phyloP scores from a whole-genome alignment of 2,113 vertebrate genomes.

The Pollimyrus isidori region DNA sequence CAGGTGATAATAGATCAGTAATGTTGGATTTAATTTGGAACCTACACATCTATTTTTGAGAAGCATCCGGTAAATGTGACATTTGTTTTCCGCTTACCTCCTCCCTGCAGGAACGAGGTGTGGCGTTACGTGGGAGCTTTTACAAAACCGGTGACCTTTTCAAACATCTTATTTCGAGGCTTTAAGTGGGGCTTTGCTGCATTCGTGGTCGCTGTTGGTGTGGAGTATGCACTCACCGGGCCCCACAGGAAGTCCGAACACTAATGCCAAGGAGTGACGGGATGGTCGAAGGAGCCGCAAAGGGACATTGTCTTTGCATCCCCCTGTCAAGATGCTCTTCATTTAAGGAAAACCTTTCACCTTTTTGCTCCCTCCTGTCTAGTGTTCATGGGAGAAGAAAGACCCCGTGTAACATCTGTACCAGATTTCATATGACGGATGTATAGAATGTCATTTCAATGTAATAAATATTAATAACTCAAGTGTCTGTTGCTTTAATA shows the following conservation, averaged over 20 bases:
- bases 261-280: conserved; percentile 39
- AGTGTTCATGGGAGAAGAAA: neutral
- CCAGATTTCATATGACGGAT: neutral
- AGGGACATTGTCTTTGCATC: neutral
- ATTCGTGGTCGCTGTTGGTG: conserved; percentile 75
- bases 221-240: conserved; percentile 78
- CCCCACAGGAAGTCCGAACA: conserved; percentile 72
- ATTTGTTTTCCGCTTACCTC: neutral
- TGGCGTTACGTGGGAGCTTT: conserved; percentile 81
- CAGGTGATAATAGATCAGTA: neutral
- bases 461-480: conserved; percentile 2
- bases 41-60: neutral
- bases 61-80: neutral
- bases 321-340: neutral
- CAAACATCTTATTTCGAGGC: conserved; percentile 66
- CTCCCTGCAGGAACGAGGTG: conserved; percentile 76
- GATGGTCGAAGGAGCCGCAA: neutral
- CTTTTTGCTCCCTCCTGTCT: neutral
- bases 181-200: conserved; percentile 87
- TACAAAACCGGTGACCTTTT: conserved; percentile 59
- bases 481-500: neutral
- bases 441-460: neutral
- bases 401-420: neutral
- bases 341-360: neutral
- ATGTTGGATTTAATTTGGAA: neutral